A percentile compares a stretch with the other conserved stretches of the same genome.
Conservation (phyloP, 2,113 vertebrate genomes). For the Cichladusa arquata region DNA sequence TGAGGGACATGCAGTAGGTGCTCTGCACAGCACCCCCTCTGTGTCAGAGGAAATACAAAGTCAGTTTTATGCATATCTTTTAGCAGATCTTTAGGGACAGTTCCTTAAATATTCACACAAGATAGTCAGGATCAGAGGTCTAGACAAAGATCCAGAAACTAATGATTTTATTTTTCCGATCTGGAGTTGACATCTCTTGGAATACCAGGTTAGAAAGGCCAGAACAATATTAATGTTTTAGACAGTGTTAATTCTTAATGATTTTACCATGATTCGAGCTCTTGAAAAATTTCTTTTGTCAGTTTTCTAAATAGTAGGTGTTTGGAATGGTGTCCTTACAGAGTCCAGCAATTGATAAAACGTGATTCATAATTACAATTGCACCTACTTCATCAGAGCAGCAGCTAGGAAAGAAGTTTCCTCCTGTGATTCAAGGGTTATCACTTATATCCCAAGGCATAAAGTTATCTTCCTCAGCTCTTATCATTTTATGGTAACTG, state of each 20-base stretch:
- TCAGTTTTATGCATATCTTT: neutral
- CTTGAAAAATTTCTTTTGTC: neutral
- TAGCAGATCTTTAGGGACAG: neutral
- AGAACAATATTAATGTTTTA: neutral
- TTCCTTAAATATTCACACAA: neutral
- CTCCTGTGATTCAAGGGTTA: neutral
- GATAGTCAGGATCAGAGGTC: neutral
- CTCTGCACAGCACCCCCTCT: rapidly evolving
- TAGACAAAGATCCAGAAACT: neutral
- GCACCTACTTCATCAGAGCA: neutral
- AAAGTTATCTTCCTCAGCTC: neutral
- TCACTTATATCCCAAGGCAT: neutral
- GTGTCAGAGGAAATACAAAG: neutral
- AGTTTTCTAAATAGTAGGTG: neutral
- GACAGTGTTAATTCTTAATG: neutral
- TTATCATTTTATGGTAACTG: neutral
- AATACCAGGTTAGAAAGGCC: neutral
- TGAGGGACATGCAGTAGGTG: rapidly evolving
- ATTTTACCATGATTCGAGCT: neutral
- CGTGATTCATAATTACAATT: neutral
- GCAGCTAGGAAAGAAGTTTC: neutral
- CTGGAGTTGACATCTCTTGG: neutral
- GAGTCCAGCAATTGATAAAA: neutral
- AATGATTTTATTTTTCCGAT: neutral
- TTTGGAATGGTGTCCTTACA: neutral